Percentiles rank a stretch among this genome's conserved stretches.
Conservation (phyloP, 2,113 vertebrate species). For the Arizona elegans region DNA sequence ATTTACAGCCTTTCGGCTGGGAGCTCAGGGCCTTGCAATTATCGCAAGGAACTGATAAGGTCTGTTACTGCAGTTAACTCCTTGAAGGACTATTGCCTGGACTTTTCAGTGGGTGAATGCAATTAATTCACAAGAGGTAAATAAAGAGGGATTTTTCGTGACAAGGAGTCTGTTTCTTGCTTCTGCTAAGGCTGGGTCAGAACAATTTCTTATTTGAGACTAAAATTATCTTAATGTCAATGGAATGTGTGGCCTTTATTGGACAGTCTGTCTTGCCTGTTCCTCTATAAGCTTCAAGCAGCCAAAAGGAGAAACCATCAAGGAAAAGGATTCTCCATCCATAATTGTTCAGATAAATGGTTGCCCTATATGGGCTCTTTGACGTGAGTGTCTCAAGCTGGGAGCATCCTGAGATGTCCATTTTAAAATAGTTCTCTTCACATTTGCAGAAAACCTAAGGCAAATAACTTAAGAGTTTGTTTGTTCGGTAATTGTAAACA, state of each 20-base stretch:
- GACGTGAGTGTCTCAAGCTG: conserved; percentile 14
- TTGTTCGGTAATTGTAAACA: conserved; percentile 31
- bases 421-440: conserved; percentile 10
- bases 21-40: too few species aligned
- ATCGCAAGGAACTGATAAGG: too few species aligned
- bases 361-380: conserved; percentile 1
- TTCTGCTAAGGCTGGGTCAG: too few species aligned
- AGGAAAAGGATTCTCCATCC: not conserved
- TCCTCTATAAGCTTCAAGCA: conserved; percentile 1
- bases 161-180: too few species aligned
- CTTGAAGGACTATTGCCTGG: too few species aligned
- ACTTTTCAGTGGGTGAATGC: too few species aligned
- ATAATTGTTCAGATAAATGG: conserved; percentile 34
- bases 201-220: not conserved
- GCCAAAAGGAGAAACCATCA: not conserved
- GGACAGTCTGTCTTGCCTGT: not conserved
- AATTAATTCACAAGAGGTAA: too few species aligned
- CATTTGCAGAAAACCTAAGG: conserved; percentile 9
- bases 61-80: too few species aligned
- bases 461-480: conserved; percentile 20
- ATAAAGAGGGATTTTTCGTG: too few species aligned
- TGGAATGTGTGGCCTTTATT: conserved; percentile 30
- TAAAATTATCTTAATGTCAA: not conserved
- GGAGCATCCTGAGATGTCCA: conserved; percentile 30
- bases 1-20: too few species aligned